Evolutionary conservation across 2,888 invertebrate species (phyloP), one percentile per base, ranked within the genome.

Genomic region (Trichogramma evanescens): DNA sequence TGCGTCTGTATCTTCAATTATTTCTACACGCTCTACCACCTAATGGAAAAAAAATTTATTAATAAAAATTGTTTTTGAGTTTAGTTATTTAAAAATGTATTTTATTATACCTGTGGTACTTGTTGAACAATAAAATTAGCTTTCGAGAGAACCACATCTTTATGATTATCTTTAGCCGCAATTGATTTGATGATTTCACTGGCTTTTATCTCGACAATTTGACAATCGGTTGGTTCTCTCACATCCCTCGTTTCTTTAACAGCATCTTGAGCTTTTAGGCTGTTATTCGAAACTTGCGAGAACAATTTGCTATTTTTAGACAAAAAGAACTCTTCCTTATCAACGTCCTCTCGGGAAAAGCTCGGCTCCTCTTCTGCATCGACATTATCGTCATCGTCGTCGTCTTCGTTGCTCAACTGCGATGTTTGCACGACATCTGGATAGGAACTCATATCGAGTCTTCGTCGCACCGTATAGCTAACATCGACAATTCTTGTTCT

Each of bases 291-390:
- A 65, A 88, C 86, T 76, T 86, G 85, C 6, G 86, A 86, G 74
- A 89, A 88, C 8, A 88, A 80, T 46, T 82, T 82, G 73, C 88
- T 88, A 65, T 86, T 85, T 70, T 86, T 82, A 8, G 86, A 81
- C 59, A 88, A 77, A 68, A 76, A 77, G 61, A 77, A 76, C 65
- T 77, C 76, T 6, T 76, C 73, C 43, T 56, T 62, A 9, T 70
- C 65, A 7, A 59, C 46, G 51, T 70, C 69, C 13, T 10, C 44
- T 56, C 10, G 38, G 41, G 61, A 45, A 2, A 39, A 51, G 8
- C 40, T 5, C 0, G 42, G 46, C 1, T 48, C 52, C 8, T 43
- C 43, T 10, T 68, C 66, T 4, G 69, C 70, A 1, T 67, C 62
- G 8, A 69, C 68, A 4, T 68, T 66, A 3, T 69, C 67, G 9